Evolutionary conservation across 1,140 invertebrate genomes (phyloP).

Genomic region (Aphaenogaster ashmeadi): DNA sequence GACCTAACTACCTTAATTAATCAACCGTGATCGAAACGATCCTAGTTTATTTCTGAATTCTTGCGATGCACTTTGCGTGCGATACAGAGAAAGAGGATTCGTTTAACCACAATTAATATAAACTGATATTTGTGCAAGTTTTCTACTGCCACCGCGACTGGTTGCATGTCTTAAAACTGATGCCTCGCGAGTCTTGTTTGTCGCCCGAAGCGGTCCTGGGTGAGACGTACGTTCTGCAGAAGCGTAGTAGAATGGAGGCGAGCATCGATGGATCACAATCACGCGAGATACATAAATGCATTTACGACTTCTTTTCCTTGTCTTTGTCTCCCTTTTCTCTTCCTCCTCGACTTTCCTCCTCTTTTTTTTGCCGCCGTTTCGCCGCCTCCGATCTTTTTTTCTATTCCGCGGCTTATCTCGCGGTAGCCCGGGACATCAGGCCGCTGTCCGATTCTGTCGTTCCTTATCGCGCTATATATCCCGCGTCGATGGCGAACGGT

Average conservation of each 20-base stretch:
- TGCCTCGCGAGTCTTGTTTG: background rate
- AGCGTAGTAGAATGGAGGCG: constrained; percentile 30
- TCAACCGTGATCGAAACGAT: background rate
- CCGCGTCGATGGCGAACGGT: constrained; percentile 72
- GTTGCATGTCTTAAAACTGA: background rate
- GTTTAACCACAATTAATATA: background rate
- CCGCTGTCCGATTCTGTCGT: constrained; percentile 63
- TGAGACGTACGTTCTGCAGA: constrained; percentile 10
- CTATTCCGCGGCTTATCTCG: constrained; percentile 61
- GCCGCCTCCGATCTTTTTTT: constrained; percentile 29
- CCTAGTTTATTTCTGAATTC: background rate
- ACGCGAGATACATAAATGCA: constrained; percentile 83
- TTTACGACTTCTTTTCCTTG: constrained; percentile 69
- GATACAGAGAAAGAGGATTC: background rate
- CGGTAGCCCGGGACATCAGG: constrained; percentile 57
- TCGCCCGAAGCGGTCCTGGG: constrained; percentile 3
- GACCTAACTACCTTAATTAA: background rate
- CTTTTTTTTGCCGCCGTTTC: constrained; percentile 17
- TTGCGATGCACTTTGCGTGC: background rate
- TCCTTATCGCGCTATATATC: constrained; percentile 74
- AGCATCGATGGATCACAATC: constrained; percentile 68
- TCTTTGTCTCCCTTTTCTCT: constrained; percentile 19
- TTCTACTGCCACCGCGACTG: background rate
- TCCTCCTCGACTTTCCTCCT: constrained; percentile 13
- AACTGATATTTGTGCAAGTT: background rate